Conservation (phyloP, 2,888 invertebrate genomes). For the Sclerodermus sp. region DNA sequence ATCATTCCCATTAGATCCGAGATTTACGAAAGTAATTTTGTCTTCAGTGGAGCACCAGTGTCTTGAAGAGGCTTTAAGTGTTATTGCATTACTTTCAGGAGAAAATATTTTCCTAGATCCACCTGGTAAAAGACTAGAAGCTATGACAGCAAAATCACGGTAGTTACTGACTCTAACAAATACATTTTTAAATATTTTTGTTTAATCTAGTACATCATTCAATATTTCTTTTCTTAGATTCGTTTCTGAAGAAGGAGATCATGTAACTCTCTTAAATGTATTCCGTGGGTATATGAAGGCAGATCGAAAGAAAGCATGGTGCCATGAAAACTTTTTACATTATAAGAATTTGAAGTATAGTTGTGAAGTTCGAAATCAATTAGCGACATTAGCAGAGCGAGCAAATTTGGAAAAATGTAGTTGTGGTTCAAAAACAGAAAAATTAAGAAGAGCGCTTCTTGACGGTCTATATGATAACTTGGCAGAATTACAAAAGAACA, state of each 20-base stretch:
- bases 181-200: too few relatives aligned
- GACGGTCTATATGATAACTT: conserved; percentile 84
- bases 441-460: conserved; percentile 72
- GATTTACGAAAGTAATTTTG: conserved; percentile 79
- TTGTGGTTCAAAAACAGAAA: conserved; percentile 47
- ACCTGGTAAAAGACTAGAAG: conserved; percentile 75
- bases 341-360: conserved; percentile 81
- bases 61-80: conserved; percentile 78
- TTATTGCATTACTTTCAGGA: conserved; percentile 85
- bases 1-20: conserved; percentile 89
- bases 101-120: conserved; percentile 83
- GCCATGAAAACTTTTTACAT: conserved; percentile 86
- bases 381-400: conserved; percentile 60
- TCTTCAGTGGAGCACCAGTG: conserved; percentile 77
- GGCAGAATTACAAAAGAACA: conserved; percentile 77
- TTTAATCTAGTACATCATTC: not conserved
- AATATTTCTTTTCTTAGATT: conserved; percentile 65
- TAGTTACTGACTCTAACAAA: conserved; percentile 14
- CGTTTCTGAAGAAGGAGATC: conserved; percentile 85
- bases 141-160: conserved; percentile 68
- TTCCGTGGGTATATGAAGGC: conserved; percentile 77
- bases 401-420: conserved; percentile 51
- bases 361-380: conserved; percentile 76
- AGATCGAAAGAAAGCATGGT: conserved; percentile 78
- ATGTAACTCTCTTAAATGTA: conserved; percentile 87